phyloP scores from a whole-genome alignment of 1,140 invertebrate species.

The Ridgeia piscesae region DNA sequence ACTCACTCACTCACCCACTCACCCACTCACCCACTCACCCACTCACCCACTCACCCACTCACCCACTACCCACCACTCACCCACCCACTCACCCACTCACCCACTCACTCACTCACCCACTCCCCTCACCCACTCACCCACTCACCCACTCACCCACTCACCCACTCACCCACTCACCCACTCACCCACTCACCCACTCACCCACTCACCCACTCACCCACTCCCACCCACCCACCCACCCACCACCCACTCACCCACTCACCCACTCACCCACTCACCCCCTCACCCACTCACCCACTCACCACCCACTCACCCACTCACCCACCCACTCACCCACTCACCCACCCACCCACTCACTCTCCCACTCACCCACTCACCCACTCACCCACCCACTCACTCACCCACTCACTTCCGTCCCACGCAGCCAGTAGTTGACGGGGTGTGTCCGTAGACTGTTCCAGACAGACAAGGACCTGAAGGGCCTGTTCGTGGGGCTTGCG shows the following conservation, averaged over 20 bases:
- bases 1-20: too few species aligned
- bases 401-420: background rate
- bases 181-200: conserved; percentile 20
- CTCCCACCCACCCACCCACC: background rate
- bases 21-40: background rate
- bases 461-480: conserved; percentile 22
- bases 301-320: background rate
- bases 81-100: background rate
- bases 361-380: background rate
- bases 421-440: background rate
- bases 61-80: background rate
- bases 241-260: too few species aligned
- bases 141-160: background rate
- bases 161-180: background rate
- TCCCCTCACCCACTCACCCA: too few species aligned
- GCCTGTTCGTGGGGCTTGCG: background rate
- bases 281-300: too few species aligned
- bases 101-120: background rate
- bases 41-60: too few species aligned
- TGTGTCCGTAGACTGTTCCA: conserved; percentile 16
- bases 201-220: conserved; percentile 21
- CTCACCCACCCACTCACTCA: too few species aligned
- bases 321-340: too few species aligned
- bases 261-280: too few species aligned
- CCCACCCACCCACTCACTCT: background rate